These are phyloP conservation scores for Poecilia velifera DNA, from an alignment of 2,797 vertebrate genomes.

Conservation along the genomic window DNA sequence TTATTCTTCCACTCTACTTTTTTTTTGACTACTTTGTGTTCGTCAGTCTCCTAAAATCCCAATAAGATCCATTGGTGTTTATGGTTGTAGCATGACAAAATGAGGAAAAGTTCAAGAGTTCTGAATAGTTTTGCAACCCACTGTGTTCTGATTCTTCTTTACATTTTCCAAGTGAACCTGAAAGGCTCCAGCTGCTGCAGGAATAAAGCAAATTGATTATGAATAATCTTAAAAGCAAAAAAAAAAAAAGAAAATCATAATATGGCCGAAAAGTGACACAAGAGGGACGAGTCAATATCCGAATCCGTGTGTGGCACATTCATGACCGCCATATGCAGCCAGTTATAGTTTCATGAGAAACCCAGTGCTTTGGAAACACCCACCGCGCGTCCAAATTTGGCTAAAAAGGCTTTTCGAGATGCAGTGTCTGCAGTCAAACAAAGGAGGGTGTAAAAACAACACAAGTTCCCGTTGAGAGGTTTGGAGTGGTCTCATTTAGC, in stretches of 20 bases:
- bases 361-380: slow-evolving; percentile 73
- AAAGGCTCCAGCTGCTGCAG: slow-evolving; percentile 52
- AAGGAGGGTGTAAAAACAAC: slow-evolving; percentile 74
- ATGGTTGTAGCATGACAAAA: not conserved
- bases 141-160: slow-evolving; percentile 30
- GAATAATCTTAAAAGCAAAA: slow-evolving; percentile 63
- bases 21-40: not conserved
- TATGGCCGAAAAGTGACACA: slow-evolving; percentile 57
- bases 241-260: slow-evolving; percentile 32
- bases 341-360: slow-evolving; percentile 72
- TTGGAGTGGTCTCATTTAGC: slow-evolving; percentile 75
- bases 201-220: slow-evolving; percentile 69
- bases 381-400: slow-evolving; percentile 72
- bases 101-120: slow-evolving; percentile 1
- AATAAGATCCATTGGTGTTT: not conserved
- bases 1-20: not conserved
- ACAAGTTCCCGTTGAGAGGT: slow-evolving; percentile 72
- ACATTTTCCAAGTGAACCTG: slow-evolving; percentile 50
- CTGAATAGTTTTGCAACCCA: not conserved
- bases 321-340: slow-evolving; percentile 55
- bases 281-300: slow-evolving; percentile 63
- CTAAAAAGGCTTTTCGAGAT: slow-evolving; percentile 74
- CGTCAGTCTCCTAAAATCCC: not conserved
- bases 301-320: slow-evolving; percentile 70
- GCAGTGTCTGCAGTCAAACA: slow-evolving; percentile 72